Evolutionary conservation across 2,888 invertebrate genomes (phyloP).

Genomic region (Isotomurus palustris): DNA sequence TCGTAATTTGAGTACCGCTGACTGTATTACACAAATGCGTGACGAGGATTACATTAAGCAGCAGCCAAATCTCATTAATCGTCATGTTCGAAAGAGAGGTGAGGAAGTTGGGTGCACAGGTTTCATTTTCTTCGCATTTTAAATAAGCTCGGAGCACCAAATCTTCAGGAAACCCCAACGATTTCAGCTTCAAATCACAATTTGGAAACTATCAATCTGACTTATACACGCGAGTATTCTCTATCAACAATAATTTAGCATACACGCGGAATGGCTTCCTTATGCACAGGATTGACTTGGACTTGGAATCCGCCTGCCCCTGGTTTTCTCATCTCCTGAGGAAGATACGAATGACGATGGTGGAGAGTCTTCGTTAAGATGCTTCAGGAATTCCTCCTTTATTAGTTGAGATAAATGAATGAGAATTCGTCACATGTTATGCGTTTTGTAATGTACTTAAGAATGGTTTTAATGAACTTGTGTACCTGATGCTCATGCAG

Average conservation of each 20-base stretch:
- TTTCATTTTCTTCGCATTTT: conserved; percentile 99
- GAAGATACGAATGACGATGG: conserved; percentile 43
- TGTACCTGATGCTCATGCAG: conserved; percentile 71
- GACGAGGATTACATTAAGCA: too few relatives aligned
- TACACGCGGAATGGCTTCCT: conserved; percentile 91
- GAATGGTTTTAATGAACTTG: too few relatives aligned
- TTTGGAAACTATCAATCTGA: background rate
- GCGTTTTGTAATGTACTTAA: too few relatives aligned
- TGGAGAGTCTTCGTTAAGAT: conserved; percentile 72
- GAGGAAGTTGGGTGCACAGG: conserved; percentile 90
- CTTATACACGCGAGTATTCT: background rate
- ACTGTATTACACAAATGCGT: too few relatives aligned
- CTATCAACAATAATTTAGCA: conserved; percentile 41
- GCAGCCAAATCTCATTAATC: too few relatives aligned
- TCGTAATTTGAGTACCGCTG: too few relatives aligned
- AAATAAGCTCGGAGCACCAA: conserved; percentile 97
- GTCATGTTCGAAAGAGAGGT: conserved; percentile 86
- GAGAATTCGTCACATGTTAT: too few relatives aligned
- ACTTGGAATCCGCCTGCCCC: conserved; percentile 55
- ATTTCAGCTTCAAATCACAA: conserved; percentile 67
- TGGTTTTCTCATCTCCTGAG: conserved; percentile 48
- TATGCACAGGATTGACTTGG: conserved; percentile 85
- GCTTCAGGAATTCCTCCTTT: conserved; percentile 82
- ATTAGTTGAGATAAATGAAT: too few relatives aligned
- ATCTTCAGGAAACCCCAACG: conserved; percentile 93